Conservation (phyloP, 37 sponge, comb jelly and placozoan genomes). For the Ephydatia muelleri region DNA sequence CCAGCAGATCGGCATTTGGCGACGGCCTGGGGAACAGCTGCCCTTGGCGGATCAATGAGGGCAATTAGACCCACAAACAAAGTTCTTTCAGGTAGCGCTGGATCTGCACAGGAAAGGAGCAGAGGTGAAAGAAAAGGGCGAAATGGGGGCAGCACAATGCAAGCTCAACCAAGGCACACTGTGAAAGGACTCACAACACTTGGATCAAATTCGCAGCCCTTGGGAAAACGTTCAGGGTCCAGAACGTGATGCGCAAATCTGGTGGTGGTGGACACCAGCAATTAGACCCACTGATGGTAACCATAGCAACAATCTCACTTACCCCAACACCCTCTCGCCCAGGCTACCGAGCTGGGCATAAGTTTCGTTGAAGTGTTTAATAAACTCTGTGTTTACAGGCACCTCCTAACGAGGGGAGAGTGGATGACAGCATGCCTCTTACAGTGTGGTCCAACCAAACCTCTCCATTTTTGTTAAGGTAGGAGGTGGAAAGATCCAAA, state of each 20-base stretch:
- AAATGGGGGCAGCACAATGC: no score
- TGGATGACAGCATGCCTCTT: background rate
- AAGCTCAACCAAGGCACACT: no score
- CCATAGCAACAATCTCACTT: slow-evolving; percentile 6
- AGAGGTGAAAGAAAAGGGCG: no score
- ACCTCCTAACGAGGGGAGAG: slow-evolving; percentile 7
- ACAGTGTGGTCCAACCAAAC: background rate
- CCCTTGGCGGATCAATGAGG: slow-evolving; percentile 93
- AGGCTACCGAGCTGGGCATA: slow-evolving; percentile 85
- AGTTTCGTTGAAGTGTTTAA: slow-evolving; percentile 60
- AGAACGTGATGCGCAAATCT: slow-evolving; percentile 76
- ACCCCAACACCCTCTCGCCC: slow-evolving; percentile 97
- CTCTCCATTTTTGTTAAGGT: slow-evolving; percentile 24
- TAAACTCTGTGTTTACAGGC: slow-evolving; percentile 45
- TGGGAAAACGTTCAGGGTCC: slow-evolving; percentile 65
- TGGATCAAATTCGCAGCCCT: slow-evolving; percentile 79
- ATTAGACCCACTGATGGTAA: no score
- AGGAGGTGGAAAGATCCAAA: slow-evolving; percentile 69
- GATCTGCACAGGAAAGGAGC: slow-evolving; percentile 17
- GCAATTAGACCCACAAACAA: slow-evolving; percentile 94
- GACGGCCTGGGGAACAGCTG: slow-evolving; percentile 94
- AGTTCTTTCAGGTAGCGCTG: slow-evolving; percentile 85
- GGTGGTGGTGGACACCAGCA: background rate
- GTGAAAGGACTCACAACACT: slow-evolving; percentile 47
- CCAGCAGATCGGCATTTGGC: slow-evolving; percentile 93